Percentiles rank a stretch among this genome's conserved stretches.
phyloP scores from a whole-genome alignment of 2,113 vertebrate species.

The Catagonus wagneri region DNA sequence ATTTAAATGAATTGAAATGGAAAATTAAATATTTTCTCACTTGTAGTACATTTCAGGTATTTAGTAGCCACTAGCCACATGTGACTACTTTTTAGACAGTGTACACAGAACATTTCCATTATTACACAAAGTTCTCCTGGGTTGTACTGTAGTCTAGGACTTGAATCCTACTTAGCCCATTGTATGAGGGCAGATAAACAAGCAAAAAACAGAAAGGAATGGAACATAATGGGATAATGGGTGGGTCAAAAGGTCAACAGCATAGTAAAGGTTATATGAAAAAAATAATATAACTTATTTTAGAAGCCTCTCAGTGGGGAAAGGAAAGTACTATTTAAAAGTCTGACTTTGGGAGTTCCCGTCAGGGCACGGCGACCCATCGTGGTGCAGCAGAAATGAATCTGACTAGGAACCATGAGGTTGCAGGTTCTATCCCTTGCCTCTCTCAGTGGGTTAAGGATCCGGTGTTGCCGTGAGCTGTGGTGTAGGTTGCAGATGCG shows the following conservation, averaged over 20 bases:
- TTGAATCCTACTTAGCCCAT: not conserved
- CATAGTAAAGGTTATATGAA: not conserved
- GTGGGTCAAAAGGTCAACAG: not conserved
- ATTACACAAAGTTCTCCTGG: not conserved
- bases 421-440: too few species aligned
- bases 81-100: not conserved
- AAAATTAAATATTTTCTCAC: conserved; percentile 31
- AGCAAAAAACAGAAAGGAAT: conserved; percentile 45
- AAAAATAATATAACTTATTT: not conserved
- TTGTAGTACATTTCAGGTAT: not conserved
- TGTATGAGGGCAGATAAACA: conserved; percentile 4
- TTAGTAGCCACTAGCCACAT: not conserved
- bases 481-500: too few species aligned
- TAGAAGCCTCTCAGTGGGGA: not conserved
- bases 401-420: too few species aligned
- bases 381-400: too few species aligned
- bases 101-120: not conserved
- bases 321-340: not conserved
- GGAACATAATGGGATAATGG: not conserved
- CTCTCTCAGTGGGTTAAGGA: too few species aligned
- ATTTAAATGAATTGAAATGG: conserved; percentile 28
- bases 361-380: too few species aligned
- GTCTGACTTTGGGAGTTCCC: not conserved
- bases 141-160: not conserved
- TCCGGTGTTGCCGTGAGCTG: too few species aligned